These are phyloP conservation scores for Nyctalus aviator DNA, from an alignment of 2,797 vertebrate genomes.

Conservation along the genomic window DNA sequence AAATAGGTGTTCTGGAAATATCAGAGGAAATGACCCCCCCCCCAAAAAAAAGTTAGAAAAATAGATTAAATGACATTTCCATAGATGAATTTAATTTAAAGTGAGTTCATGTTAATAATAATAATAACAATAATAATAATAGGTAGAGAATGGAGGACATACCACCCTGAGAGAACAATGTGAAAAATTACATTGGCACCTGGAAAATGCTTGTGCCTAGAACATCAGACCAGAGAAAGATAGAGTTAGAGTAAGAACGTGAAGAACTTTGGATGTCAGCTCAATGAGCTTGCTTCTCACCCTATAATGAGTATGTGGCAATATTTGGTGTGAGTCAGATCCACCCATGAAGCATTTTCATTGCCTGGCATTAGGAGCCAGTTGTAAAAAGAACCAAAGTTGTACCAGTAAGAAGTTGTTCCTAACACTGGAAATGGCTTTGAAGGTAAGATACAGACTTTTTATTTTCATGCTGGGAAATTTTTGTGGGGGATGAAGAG, in stretches of 20 bases:
- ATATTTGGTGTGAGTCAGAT: not conserved
- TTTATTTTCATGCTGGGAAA: not conserved
- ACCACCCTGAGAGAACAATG: not conserved
- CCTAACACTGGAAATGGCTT: not conserved
- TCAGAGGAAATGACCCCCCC: not conserved
- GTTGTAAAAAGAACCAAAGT: not conserved
- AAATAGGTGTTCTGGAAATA: slow-evolving; percentile 21
- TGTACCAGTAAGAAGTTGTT: not conserved
- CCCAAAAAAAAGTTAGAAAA: not conserved
- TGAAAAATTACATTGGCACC: not conserved
- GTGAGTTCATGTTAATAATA: not conserved
- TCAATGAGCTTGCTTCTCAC: not conserved
- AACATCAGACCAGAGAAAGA: not conserved
- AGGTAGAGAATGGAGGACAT: not conserved
- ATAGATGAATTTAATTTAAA: not conserved
- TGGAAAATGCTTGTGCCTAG: not conserved
- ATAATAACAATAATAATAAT: not conserved
- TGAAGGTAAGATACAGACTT: not conserved
- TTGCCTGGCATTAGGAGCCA: not conserved
- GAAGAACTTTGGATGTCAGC: not conserved
- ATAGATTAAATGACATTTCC: not conserved
- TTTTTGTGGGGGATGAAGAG: not conserved
- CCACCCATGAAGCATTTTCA: not conserved
- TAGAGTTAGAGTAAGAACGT: not conserved
- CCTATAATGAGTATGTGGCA: not conserved